Evolutionary conservation across 2,797 vertebrate species (phyloP), one percentile per base, ranked within the genome.

Genomic region (Adelosebastes latens): DNA sequence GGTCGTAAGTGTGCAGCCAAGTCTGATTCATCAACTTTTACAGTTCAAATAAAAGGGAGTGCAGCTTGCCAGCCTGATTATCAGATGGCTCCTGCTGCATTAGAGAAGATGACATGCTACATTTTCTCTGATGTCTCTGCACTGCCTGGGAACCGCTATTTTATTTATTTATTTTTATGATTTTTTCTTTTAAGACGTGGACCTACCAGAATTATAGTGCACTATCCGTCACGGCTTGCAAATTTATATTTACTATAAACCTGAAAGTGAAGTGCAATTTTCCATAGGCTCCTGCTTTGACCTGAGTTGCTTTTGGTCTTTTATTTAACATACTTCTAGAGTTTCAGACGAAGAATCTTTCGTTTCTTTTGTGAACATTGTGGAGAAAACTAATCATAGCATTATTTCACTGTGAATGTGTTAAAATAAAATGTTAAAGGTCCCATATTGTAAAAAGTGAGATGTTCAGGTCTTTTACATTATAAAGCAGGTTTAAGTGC

Each of bases 11-110:
- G 85, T 71, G 81, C 89, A 86, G 90, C 88, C 87, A 83, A 87
- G 85, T 90, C 87, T 84, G 91, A 94, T 91, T 93, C 89, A 94
- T 94, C 92, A 94, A 91, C 83, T 92, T 92, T 89, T 87, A 90
- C 88, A 80, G 89, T 88, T 89, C 67, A 90, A 91, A 92, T 92
- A 92, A 90, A 92, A 90, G 72, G 61, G 82, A 88, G 87, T 61
- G 82, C 85, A 74, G 88, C 84, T 83, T 84, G 90, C 92, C 91
- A 92, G 85, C 88, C 83, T 85, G 89, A 93, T 94, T 91, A 93
- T 92, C 91, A 89, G 90, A 91, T 87, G 88, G 87, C 85, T 82
- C 55, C 82, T 32, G 71, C 83, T 86, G 84, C 89, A 92, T 93
- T 92, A 91, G 75, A 79, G 85, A 62, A 91, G 84, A 88, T 84